phyloP scores from a whole-genome alignment of 2,797 vertebrate species.

The Lerista edwardsae region DNA sequence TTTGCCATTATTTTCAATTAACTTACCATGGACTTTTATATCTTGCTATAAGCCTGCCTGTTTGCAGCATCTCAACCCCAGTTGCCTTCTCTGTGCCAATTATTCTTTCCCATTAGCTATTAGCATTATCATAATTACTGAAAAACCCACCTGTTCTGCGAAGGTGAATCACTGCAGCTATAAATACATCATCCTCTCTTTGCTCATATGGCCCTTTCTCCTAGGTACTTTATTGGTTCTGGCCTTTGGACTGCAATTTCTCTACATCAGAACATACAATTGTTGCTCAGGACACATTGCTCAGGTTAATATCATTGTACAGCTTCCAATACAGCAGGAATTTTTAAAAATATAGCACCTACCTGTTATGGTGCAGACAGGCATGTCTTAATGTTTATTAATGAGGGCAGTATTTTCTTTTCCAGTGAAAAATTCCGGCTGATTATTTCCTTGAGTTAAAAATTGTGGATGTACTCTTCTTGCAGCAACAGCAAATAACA shows the following conservation, averaged over 20 bases:
- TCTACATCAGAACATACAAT: background rate
- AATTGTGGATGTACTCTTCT: too few species aligned
- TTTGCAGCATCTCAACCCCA: slow-evolving; percentile 38
- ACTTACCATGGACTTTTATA: slow-evolving; percentile 18
- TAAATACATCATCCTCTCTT: slow-evolving; percentile 26
- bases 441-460: too few species aligned
- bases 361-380: background rate
- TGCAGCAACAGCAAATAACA: too few species aligned
- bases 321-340: background rate
- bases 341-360: background rate
- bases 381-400: background rate
- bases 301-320: background rate
- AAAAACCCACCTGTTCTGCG: slow-evolving; percentile 40
- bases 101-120: slow-evolving; percentile 36
- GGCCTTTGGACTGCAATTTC: background rate
- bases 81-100: slow-evolving; percentile 38
- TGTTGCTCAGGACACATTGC: background rate
- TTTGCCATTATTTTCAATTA: slow-evolving; percentile 49
- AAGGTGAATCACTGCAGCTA: slow-evolving; percentile 10
- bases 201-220: slow-evolving; percentile 9
- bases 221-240: background rate
- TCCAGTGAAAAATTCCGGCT: background rate
- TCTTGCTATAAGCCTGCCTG: slow-evolving; percentile 20
- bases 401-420: background rate
- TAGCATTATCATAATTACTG: slow-evolving; percentile 35